Evolutionary conservation across 2,888 invertebrate species (phyloP), one percentile per base, ranked within the genome.

Genomic region (Sphecodes monilicornis): DNA sequence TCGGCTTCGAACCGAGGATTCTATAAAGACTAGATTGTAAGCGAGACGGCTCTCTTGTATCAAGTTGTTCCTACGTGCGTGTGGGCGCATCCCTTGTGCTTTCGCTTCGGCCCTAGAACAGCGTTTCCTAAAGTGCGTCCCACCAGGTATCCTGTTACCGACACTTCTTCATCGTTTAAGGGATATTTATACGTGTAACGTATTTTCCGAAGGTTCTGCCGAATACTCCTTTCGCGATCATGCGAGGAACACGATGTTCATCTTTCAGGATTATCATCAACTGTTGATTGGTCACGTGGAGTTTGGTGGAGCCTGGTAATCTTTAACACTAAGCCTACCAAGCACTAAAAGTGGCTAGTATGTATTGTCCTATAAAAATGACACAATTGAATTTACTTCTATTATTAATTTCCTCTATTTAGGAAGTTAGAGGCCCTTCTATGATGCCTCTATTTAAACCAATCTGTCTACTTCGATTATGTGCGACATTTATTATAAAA

Each of bases 1-100:
- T 84, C 68, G 76, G 75, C 80, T 85, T 75, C 83, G 78, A 81
- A 86, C 81, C 82, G 86, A 89, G 87, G 88, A 90, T 92, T 91
- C 88, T 91, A 87, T 89, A 88, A 88, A 90, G 92, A 84, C 89
- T 91, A 91, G 92, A 92, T 90, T 91, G 91, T 90, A 90, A 91
- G 90, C 88, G 91, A 91, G 91, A 92, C 89, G 90, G 84, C 85
- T 90, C 89, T 88, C 84, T 90, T 90, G 90, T 91, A 91, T 92
- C 91, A 91, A 92, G 92, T 91, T 91, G 90, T 92, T 91, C 86
- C 69, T 80, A 54, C 73, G 70, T 76, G 89, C 91, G 92, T 92
- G 89, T 90, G 91, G 84, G 91, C 84, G 90, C 82, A 79, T 71
- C 88, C 80, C 86, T 81, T 75, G 80, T 88, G 89, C 86, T 82